Evolutionary conservation across 2,888 invertebrate genomes (phyloP).

Genomic region (Andrena hattorfiana): DNA sequence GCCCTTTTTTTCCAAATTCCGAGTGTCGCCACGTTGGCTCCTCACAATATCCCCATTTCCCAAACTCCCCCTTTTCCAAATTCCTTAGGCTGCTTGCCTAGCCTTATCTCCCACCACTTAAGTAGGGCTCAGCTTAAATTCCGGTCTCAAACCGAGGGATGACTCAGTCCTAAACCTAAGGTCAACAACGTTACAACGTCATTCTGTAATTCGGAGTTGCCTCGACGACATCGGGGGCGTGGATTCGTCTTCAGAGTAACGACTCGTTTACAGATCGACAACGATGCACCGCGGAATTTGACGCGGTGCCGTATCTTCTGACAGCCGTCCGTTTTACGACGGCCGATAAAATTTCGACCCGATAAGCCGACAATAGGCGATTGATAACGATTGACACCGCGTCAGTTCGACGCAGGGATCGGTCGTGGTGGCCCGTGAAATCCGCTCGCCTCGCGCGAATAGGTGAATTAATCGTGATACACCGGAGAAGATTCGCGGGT

Average conservation of each 20-base stretch:
- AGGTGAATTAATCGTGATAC: not conserved
- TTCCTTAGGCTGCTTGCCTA: too few relatives aligned
- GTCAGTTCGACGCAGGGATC: not conserved
- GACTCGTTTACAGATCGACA: not conserved
- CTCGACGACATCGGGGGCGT: not conserved
- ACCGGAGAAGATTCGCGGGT: not conserved
- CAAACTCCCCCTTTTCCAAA: too few relatives aligned
- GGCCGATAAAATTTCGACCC: slow-evolving; percentile 32
- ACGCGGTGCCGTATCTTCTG: not conserved
- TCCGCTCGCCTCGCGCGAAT: not conserved
- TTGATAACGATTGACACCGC: slow-evolving; percentile 14
- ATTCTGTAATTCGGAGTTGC: too few relatives aligned
- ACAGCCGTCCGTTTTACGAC: slow-evolving; percentile 11
- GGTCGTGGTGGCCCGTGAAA: not conserved
- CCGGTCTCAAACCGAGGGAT: too few relatives aligned
- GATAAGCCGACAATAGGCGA: slow-evolving; percentile 28
- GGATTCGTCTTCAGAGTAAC: not conserved
- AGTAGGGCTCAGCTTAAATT: too few relatives aligned
- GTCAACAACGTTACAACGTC: too few relatives aligned
- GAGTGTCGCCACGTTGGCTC: too few relatives aligned
- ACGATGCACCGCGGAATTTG: slow-evolving; percentile 7
- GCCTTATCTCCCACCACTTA: too few relatives aligned
- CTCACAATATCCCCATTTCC: too few relatives aligned
- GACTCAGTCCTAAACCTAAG: too few relatives aligned
- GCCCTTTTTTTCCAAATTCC: too few relatives aligned